A percentile compares a stretch with the other conserved stretches of the same genome.
Evolutionary conservation across 2,797 vertebrate genomes (phyloP).

Genomic region (Aldrovandia affinis): DNA sequence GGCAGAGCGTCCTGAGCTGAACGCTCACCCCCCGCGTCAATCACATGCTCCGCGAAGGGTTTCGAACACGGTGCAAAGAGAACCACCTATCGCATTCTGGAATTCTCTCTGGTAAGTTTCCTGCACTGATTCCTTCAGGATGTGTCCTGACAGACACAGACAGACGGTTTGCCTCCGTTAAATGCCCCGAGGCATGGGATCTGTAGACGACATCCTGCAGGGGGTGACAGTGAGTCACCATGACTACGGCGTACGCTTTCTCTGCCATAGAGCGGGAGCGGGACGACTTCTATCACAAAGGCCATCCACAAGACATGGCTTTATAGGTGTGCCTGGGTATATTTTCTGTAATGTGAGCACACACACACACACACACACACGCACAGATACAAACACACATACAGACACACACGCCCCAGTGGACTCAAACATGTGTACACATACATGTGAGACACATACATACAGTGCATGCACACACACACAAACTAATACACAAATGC

Average conservation of each 20-base stretch:
- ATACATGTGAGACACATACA: background rate
- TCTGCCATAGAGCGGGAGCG: no score
- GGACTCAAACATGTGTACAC: no score
- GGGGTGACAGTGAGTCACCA: background rate
- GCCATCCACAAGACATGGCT: no score
- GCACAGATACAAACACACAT: no score
- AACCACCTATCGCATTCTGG: constrained; percentile 5
- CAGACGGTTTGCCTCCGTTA: background rate
- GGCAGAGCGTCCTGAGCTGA: background rate
- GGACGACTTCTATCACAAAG: no score
- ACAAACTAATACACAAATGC: background rate
- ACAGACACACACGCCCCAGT: no score
- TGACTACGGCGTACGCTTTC: no score
- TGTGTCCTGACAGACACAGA: background rate
- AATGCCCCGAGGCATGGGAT: background rate
- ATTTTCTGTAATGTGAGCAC: no score
- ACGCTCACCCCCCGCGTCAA: background rate
- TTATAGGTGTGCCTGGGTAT: no score
- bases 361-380: no score
- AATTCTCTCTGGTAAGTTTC: background rate
- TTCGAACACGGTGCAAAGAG: background rate
- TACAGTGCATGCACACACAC: background rate
- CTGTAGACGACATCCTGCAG: background rate
- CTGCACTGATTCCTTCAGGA: background rate
- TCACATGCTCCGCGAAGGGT: constrained; percentile 16